Base-by-base conservation (phyloP, 1,140 invertebrate genomes). In the Leptonema lineaticorne region DNA sequence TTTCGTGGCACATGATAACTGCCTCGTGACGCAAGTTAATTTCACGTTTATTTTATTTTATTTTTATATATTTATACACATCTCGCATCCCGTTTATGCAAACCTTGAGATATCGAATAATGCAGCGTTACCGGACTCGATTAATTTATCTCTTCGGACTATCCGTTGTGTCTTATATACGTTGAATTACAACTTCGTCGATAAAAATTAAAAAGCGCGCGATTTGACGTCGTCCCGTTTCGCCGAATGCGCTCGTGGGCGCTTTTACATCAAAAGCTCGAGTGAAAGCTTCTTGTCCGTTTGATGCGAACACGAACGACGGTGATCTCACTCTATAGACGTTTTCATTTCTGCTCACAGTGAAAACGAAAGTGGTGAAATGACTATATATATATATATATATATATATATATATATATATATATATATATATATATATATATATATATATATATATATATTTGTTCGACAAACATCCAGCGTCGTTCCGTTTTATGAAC, bases 261-360 rank as follows among this genome's bases (percentile, higher is more conserved):
- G n/a, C n/a, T n/a, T n/a, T n/a, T n/a, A n/a, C n/a, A n/a, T n/a
- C n/a, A n/a, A n/a, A n/a, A 33, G 22, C 59, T 62, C 26, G 5
- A 22, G 59, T 24, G 59, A 62, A 62, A 62, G 59, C 59, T 62
- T 24, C 29, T 60, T 33, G 4, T n/a, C 8, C 56, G 4, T 58
- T 4, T 27, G 56, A 58, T 58, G 37, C 37, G 16, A 41, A 41
- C 20, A 27, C 56, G 24, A 2, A 33, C 24, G n/a, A n/a, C 56
- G 59, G 33, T 62, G 59, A 62, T 62, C 59, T 62, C 59, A 62
- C 30, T 58, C n/a, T n/a, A n/a, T n/a, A n/a, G 28, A 24, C 37
- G 22, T 45, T 41, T 33, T 27, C 29, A 24, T 62, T 37, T 37
- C 28, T 41, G 3, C 58, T 7, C 26, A 8, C 8, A 62, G 59